Evolutionary conservation across 2,888 invertebrate species (phyloP), one percentile per base, ranked within the genome.

Genomic region (Sipha maydis): DNA sequence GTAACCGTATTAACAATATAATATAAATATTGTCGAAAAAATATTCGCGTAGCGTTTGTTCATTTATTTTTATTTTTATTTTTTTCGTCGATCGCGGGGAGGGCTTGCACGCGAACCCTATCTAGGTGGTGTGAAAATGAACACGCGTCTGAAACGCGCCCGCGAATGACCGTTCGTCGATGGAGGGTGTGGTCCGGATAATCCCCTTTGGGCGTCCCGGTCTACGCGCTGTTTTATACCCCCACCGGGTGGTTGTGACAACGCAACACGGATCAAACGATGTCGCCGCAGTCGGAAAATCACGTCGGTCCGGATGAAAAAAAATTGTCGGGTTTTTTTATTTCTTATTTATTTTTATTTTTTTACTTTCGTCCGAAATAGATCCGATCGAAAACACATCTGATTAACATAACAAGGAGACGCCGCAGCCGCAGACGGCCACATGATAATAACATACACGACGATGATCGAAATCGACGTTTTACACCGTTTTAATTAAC

Each of bases 101-200:
- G 78, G 54, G 71, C 71, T 71, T 67, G 56, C 38, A 34, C 34
- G 67, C 69, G 41, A 75, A 75, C 75, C 75, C 75, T 75, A 38
- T 71, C 31, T 69, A 85, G 85, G 54, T 69, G 85, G 88, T 88
- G 88, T 82, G 88, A 88, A 80, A 88, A 88, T 21, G 34, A 88
- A 88, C 82, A 67, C 88, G 88, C 73, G 73, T 41, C 28, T 75
- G 61, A 75, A 73, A 82, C 88, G 80, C 41, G 80, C 56, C 82
- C 75, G 88, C 88, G 88, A 88, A 88, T 88, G 88, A 88, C 88
- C 88, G 38, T 88, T 75, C 88, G 88, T 75, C 73, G 69, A 69
- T 48, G 85, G 67, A 85, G 88, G 88, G 88, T 88, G 88, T 88
- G 88, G 88, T 75, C 67, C 61, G 73, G 80, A 82, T 88, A 88